These are phyloP conservation scores for Ceratina calcarata DNA, from an alignment of 1,140 invertebrate species.

Conservation along the genomic window DNA sequence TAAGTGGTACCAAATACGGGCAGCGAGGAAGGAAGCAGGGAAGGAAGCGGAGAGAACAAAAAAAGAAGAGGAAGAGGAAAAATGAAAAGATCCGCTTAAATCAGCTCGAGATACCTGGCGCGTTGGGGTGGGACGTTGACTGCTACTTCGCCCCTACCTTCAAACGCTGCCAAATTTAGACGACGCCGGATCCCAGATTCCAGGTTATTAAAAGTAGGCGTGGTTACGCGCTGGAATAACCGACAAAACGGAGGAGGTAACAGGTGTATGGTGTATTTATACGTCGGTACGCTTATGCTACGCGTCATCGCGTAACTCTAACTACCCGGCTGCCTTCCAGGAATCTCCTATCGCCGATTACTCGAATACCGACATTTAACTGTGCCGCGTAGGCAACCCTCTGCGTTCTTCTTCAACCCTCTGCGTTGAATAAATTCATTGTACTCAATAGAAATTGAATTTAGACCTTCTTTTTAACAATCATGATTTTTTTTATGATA, in stretches of 20 bases:
- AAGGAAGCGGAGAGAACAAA: slow-evolving; percentile 6
- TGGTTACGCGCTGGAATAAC: slow-evolving; percentile 58
- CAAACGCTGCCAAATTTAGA: slow-evolving; percentile 71
- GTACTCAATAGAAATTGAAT: too few relatives aligned
- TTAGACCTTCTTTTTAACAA: too few relatives aligned
- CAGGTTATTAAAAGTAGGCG: slow-evolving; percentile 79
- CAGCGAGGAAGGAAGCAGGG: slow-evolving; percentile 40
- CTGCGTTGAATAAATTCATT: too few relatives aligned
- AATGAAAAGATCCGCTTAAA: not conserved
- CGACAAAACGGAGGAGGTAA: slow-evolving; percentile 66
- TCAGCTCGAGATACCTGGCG: not conserved
- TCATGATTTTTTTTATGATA: too few relatives aligned
- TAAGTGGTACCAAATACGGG: slow-evolving; percentile 65
- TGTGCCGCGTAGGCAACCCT: too few relatives aligned
- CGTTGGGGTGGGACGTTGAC: slow-evolving; percentile 18
- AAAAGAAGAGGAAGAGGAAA: slow-evolving; percentile 1
- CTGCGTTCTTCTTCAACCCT: too few relatives aligned
- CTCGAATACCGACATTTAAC: not conserved
- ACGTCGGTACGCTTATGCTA: slow-evolving; percentile 59
- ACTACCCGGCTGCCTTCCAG: slow-evolving; percentile 1
- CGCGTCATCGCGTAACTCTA: slow-evolving; percentile 54
- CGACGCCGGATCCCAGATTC: slow-evolving; percentile 68
- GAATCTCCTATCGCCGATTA: slow-evolving; percentile 4
- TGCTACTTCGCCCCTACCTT: slow-evolving; percentile 20
- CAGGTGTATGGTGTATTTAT: slow-evolving; percentile 78